These are phyloP conservation scores for Botrylloides violaceus DNA, from an alignment of 23 tunicate genomes.

Conservation along the genomic window DNA sequence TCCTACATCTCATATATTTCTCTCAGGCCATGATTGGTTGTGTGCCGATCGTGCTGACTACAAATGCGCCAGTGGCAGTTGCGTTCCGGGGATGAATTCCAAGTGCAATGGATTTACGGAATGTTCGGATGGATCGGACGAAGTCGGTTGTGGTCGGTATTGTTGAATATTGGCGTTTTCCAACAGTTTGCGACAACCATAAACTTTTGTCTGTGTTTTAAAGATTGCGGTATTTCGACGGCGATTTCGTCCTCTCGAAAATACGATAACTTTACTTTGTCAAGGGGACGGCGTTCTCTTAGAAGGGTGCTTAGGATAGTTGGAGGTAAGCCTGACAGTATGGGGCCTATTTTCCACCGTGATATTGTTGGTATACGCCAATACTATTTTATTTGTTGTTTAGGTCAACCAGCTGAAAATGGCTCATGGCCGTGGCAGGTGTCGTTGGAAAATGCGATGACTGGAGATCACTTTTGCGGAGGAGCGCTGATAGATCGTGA, in stretches of 20 bases:
- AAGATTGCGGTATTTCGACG: conserved; percentile 11
- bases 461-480: conserved; percentile 30
- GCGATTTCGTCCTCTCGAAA: neutral
- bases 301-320: conserved; percentile 6
- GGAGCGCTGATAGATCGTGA: conserved; percentile 10
- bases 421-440: conserved; percentile 47
- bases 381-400: too few species aligned
- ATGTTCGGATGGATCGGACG: conserved; percentile 25
- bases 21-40: conserved; percentile 20
- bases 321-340: neutral
- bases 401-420: conserved; percentile 6
- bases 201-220: too few species aligned
- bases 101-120: conserved; percentile 24
- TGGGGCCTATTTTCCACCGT: neutral
- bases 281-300: neutral
- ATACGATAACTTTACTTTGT: neutral
- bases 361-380: too few species aligned
- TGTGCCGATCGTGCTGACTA: conserved; percentile 16
- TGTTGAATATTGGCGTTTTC: too few species aligned
- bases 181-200: too few species aligned
- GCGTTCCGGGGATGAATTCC: conserved; percentile 24
- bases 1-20: too few species aligned
- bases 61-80: conserved; percentile 15
- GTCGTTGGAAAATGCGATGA: neutral
- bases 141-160: conserved; percentile 22